Evolutionary conservation across 1,140 invertebrate species (phyloP).

Genomic region (Micrasema minimum): DNA sequence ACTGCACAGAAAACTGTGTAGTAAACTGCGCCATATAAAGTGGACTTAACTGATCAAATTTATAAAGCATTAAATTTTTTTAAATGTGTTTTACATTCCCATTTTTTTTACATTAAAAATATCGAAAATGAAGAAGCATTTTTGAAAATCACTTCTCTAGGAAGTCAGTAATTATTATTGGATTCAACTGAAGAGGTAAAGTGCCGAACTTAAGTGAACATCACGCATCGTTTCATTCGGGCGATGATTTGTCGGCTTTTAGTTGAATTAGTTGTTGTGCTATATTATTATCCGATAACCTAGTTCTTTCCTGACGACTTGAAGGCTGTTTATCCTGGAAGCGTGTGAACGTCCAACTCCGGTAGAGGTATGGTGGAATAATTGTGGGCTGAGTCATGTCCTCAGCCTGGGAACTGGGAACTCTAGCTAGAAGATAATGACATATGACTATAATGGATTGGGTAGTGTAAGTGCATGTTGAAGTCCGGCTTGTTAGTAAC

Average conservation of each 20-base stretch:
- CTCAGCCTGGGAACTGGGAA: constrained; percentile 8
- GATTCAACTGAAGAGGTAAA: no score
- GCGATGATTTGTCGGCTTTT: background rate
- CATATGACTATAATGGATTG: constrained; percentile 2
- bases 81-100: no score
- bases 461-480: background rate
- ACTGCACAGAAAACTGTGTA: no score
- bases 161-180: background rate
- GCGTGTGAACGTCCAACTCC: constrained; percentile 20
- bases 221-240: no score
- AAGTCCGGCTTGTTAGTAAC: constrained; percentile 1
- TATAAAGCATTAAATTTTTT: no score
- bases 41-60: no score
- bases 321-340: background rate
- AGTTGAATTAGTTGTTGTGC: constrained; percentile 11
- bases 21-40: no score
- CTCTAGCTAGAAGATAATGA: constrained; percentile 3
- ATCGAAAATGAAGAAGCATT: no score
- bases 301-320: background rate
- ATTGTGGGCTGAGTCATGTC: constrained; percentile 19
- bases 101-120: no score
- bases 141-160: no score
- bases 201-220: no score
- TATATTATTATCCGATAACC: background rate
- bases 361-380: background rate